Conservation (phyloP, 2,888 invertebrate species). For the Drosophila siamana region DNA sequence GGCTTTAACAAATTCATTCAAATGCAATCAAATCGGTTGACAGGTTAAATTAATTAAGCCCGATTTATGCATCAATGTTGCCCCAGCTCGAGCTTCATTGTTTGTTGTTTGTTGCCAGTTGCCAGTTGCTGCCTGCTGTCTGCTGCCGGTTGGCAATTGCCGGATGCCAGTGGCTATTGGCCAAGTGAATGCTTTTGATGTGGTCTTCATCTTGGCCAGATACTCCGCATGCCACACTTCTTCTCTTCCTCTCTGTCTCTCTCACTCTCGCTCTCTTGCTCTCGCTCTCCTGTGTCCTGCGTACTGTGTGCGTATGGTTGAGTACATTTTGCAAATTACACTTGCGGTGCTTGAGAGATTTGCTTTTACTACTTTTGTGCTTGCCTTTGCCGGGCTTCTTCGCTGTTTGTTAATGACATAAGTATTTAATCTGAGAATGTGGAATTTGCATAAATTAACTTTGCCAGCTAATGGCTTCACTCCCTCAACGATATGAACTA, state of each 20-base stretch:
- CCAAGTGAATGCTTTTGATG: constrained; percentile 61
- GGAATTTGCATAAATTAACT: constrained; percentile 75
- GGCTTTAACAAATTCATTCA: constrained; percentile 45
- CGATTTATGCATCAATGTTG: constrained; percentile 58
- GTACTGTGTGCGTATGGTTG: constrained; percentile 44
- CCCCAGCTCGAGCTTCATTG: background rate
- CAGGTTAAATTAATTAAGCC: constrained; percentile 74
- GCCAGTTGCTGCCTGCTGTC: background rate
- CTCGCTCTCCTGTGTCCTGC: background rate
- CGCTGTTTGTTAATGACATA: constrained; percentile 70
- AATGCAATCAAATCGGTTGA: constrained; percentile 66
- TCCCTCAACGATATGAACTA: background rate
- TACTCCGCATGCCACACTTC: constrained; percentile 42
- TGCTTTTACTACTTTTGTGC: constrained; percentile 40
- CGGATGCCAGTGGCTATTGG: constrained; percentile 18
- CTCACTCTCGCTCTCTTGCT: background rate
- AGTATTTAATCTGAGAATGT: constrained; percentile 68
- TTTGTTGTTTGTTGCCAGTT: background rate
- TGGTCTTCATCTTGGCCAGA: constrained; percentile 65
- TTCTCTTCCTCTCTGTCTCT: background rate
- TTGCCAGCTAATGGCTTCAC: constrained; percentile 40
- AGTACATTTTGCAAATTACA: constrained; percentile 70
- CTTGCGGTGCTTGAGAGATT: constrained; percentile 63
- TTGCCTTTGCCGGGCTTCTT: constrained; percentile 11
- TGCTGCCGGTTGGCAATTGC: no score